Base-by-base conservation (phyloP, 1,140 invertebrate species). In the Sitobion miscanthi region DNA sequence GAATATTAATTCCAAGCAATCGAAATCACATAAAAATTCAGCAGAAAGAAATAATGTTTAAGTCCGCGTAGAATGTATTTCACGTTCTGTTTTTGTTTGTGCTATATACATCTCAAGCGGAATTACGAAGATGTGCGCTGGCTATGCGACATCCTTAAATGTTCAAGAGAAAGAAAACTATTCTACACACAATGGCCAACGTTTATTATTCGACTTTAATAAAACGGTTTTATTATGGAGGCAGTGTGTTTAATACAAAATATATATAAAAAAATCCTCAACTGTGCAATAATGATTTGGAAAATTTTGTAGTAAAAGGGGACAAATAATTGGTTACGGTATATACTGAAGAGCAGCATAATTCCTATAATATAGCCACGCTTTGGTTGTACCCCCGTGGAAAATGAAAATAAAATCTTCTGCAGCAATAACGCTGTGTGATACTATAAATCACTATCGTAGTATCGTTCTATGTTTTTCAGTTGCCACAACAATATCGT, bases 381-480 rank as follows among this genome's bases (percentile, higher is more conserved):
- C n/a, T 77, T 77, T 77, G 62, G 30, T 77, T 17, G 30, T 77
- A n/a, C 30, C 17, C 30, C 1, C 11, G 17, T 77, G 62, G 17
- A 77, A 77, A 77, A 77, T 77, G 14, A 77, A 77, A n/a, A 77
- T 77, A 35, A n/a, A 77, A 35, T 77, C 62, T 77, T 17, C 30
- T 69, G 25, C 30, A n/a, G 62, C 62, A 77, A n/a, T n/a, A 77
- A 77, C 14, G 30, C 14, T 77, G 62, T 77, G 9, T 69, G 14
- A 77, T 77, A 77, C 30, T n/a, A 77, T 77, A 77, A 77, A 77
- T 77, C 62, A 77, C n/a, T 35, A 77, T 77, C 14, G 62, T 77
- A 77, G 62, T 77, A 69, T 69, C 62, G 62, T 77, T 77, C 62
- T 77, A 77, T 77, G 62, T 77, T 77, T 69, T 77, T 77, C 62